phyloP scores from a whole-genome alignment of 2,113 vertebrate species.

The Emydocephalus ijimae region DNA sequence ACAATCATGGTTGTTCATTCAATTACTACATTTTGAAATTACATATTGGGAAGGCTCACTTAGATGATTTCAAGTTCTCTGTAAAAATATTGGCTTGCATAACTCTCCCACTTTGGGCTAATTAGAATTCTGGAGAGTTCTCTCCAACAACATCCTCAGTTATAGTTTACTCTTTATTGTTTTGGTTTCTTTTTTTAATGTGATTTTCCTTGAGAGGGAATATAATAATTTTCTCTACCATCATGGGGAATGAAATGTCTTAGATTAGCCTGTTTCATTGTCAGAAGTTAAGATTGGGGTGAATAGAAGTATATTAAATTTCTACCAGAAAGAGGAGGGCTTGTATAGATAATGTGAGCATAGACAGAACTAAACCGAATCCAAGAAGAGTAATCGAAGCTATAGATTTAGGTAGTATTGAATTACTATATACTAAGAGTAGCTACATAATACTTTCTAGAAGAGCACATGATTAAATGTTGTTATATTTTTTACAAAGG shows the following conservation, averaged over 20 bases:
- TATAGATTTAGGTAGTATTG: not conserved
- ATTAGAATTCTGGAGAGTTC: not conserved
- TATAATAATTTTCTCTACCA: not conserved
- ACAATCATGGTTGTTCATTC: not conserved
- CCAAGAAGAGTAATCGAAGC: not conserved
- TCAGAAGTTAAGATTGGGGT: not conserved
- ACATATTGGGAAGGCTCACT: not conserved
- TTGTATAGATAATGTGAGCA: not conserved
- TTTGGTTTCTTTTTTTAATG: not conserved
- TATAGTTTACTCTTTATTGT: not conserved
- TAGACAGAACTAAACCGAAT: not conserved
- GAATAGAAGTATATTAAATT: not conserved
- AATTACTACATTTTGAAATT: not conserved
- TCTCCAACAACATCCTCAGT: not conserved
- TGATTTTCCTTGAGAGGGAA: not conserved
- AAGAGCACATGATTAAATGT: not conserved
- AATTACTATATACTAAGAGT: not conserved
- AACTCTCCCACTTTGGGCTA: not conserved
- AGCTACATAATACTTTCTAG: too few species aligned
- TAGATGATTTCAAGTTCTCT: not conserved
- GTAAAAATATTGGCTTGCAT: not conserved
- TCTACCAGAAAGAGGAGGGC: not conserved
- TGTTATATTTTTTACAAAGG: not conserved
- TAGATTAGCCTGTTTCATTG: not conserved
- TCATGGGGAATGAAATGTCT: not conserved